Evolutionary conservation across 30 jellyfish, hydroid and myxozoan genomes (phyloP).

Genomic region (Sanderia malayensis): DNA sequence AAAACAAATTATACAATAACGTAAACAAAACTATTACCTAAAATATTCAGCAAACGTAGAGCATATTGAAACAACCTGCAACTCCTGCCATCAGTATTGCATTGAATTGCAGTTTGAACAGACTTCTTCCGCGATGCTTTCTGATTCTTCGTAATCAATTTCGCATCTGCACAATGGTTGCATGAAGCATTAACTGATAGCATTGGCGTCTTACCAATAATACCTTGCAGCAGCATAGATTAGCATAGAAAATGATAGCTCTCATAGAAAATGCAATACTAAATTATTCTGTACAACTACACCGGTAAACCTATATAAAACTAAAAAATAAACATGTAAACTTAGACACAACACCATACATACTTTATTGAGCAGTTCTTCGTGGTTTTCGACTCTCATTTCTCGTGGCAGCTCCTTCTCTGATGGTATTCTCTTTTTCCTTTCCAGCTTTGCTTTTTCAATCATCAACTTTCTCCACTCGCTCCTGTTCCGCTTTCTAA

Average conservation of each 20-base stretch:
- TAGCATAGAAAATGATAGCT: too few species aligned
- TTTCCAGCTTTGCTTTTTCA: conserved; percentile 20
- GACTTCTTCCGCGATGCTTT: too few species aligned
- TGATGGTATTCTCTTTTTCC: conserved; percentile 33
- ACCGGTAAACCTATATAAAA: neutral
- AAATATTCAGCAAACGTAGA: neutral
- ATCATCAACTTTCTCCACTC: conserved; percentile 20
- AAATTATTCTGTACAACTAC: neutral
- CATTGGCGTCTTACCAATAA: too few species aligned
- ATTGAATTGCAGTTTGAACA: too few species aligned
- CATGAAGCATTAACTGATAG: too few species aligned
- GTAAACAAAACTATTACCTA: neutral
- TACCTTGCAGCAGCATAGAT: too few species aligned
- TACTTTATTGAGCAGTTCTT: conserved; percentile 44
- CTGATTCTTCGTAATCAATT: too few species aligned
- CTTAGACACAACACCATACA: neutral
- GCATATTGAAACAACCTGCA: too few species aligned
- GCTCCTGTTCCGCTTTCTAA: conserved; percentile 1
- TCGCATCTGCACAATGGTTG: too few species aligned
- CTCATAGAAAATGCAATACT: too few species aligned
- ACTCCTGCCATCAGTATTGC: too few species aligned
- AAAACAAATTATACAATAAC: neutral
- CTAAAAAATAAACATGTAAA: neutral
- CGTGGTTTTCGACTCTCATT: conserved; percentile 63
- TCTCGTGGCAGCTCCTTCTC: conserved; percentile 53